A percentile compares a stretch with the other conserved stretches of the same genome.
Evolutionary conservation across 2,113 vertebrate species (phyloP).

Genomic region (Sterrhoptilus dennistouni): DNA sequence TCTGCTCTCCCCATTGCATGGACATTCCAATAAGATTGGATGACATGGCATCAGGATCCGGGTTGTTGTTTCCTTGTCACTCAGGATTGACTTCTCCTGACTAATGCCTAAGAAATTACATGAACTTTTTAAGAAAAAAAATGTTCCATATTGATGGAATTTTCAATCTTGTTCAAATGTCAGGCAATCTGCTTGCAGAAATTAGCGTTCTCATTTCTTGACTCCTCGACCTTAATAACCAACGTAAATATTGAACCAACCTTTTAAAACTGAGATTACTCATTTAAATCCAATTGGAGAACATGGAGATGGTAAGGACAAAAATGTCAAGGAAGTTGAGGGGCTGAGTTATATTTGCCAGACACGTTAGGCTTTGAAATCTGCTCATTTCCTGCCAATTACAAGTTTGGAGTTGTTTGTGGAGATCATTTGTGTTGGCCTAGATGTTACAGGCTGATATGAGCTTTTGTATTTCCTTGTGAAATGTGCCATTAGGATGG

Average conservation of each 20-base stretch:
- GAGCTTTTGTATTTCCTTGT: not conserved
- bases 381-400: not conserved
- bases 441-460: not conserved
- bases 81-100: not conserved
- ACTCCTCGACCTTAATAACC: conserved; percentile 25
- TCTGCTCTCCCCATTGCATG: not conserved
- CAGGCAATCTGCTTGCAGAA: conserved; percentile 48
- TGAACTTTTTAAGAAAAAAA: conserved; percentile 11
- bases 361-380: not conserved
- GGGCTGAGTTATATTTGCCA: not conserved
- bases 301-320: not conserved
- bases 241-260: conserved; percentile 51
- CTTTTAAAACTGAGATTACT: conserved; percentile 56
- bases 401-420: not conserved
- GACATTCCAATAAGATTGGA: not conserved
- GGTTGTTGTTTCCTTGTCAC: not conserved
- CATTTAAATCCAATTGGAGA: conserved; percentile 33
- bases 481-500: not conserved
- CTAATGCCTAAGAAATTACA: conserved; percentile 30
- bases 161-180: conserved; percentile 56
- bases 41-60: fast-evolving
- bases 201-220: conserved; percentile 38
- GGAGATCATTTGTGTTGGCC: not conserved
- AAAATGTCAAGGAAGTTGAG: conserved; percentile 36
- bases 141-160: not conserved